These are phyloP conservation scores for Alectura lathami DNA, from an alignment of 2,113 vertebrate genomes.

Conservation along the genomic window DNA sequence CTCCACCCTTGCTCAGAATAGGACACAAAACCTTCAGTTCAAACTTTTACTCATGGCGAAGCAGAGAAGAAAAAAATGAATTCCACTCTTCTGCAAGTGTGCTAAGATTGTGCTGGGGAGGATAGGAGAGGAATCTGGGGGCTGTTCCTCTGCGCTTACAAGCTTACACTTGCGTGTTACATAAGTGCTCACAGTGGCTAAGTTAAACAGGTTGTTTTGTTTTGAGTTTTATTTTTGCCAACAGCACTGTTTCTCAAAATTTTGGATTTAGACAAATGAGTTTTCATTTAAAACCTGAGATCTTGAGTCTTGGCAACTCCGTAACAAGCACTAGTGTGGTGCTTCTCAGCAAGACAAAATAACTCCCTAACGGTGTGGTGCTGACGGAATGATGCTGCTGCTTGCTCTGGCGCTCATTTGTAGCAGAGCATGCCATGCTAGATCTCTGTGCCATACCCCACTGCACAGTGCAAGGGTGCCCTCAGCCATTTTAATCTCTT, in stretches of 20 bases:
- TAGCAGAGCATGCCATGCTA: rapidly evolving
- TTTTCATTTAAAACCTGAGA: background rate
- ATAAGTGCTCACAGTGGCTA: background rate
- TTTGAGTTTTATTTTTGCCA: background rate
- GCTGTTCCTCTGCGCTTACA: background rate
- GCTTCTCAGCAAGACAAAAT: background rate
- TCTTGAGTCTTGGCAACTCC: background rate
- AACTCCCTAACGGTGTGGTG: background rate
- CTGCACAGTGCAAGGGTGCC: background rate
- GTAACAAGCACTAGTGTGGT: background rate
- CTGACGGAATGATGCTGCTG: background rate
- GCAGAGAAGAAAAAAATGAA: background rate
- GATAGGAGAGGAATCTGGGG: background rate
- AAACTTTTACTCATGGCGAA: background rate
- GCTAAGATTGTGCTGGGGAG: background rate
- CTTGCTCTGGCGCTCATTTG: background rate
- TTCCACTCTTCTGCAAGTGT: background rate
- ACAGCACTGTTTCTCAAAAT: background rate
- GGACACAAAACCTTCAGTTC: background rate
- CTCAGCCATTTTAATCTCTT: background rate
- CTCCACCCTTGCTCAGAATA: background rate
- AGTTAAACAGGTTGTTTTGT: background rate
- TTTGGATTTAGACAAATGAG: background rate
- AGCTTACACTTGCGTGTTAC: background rate
- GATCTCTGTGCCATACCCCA: background rate